Evolutionary conservation across 2,888 invertebrate genomes (phyloP), one percentile per base, ranked within the genome.

Genomic region (Willowsia nigromaculata): DNA sequence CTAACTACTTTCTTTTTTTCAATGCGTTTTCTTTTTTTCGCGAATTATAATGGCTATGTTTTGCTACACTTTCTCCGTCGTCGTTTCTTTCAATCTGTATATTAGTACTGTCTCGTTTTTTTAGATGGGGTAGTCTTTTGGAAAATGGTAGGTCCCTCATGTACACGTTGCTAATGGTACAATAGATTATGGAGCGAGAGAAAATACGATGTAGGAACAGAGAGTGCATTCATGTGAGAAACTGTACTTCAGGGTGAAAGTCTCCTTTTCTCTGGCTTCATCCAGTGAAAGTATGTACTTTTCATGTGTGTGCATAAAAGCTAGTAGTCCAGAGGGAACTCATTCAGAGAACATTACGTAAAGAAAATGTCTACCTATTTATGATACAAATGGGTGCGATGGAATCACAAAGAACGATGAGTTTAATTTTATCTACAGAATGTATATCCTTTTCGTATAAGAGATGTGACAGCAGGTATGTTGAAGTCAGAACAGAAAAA

Each of bases 331-430:
- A 47, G 25, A 65, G 78, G 85, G 85, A 85, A 43, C 85, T 85
- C 86, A 86, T 86, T 86, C 37, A 80, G 68, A 50, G 56, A 86
- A 86, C 65, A 86, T 68, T 86, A 85, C 43, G 37, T 15, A 15
- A 68, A 40, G 80, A 30, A 76, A 86, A 80, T n/a, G 86, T 80
- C 62, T 50, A 85, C 78, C 43, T 78, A 76, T 78, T 76, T 59
- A 71, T 15, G 76, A 76, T 59, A 76, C 30, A 85, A 76, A 85
- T 76, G 76, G 53, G 85, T 85, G 85, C 78, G 85, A 85, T 84
- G 68, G 65, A 83, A 59, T 80, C 53, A 65, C 50, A 56, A 56
- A 37, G 56, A 27, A 59, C 37, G 43, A 65, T 62, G 62, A 30
- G 62, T 27, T 62, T 25, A 0, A 27, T 11, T 62, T 11, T 15